These are phyloP conservation scores for Smittia aterrima DNA, from an alignment of 2,888 invertebrate genomes.

Conservation along the genomic window DNA sequence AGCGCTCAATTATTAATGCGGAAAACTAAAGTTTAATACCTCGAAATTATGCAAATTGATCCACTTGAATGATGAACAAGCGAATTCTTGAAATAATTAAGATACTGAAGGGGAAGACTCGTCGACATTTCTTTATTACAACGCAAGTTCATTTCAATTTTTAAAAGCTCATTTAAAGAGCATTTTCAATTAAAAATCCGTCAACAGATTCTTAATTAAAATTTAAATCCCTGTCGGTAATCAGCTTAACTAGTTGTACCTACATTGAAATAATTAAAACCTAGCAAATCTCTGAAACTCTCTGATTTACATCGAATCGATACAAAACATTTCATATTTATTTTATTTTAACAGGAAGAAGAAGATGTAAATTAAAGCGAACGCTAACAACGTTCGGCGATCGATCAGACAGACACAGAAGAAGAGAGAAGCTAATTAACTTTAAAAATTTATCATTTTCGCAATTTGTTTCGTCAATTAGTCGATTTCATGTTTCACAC, in stretches of 20 bases:
- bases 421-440: slow-evolving; percentile 4
- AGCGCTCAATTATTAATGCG: neutral
- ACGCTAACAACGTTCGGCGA: neutral
- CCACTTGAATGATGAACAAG: neutral
- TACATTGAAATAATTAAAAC: too few species aligned
- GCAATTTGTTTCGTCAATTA: slow-evolving; percentile 2
- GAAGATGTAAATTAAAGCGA: neutral
- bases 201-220: too few species aligned
- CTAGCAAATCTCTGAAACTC: neutral
- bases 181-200: too few species aligned
- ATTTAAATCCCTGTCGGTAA: too few species aligned
- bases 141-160: too few species aligned
- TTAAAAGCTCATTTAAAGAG: too few species aligned
- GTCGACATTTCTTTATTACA: too few species aligned
- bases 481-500: neutral
- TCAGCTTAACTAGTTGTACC: too few species aligned
- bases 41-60: slow-evolving; percentile 18
- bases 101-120: too few species aligned
- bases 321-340: neutral
- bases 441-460: slow-evolving; percentile 2
- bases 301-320: neutral
- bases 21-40: neutral
- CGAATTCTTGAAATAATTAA: too few species aligned
- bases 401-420: neutral
- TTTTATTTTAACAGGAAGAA: neutral